phyloP scores from a whole-genome alignment of 2,797 vertebrate genomes.

The Stomatorhinus walkeri region DNA sequence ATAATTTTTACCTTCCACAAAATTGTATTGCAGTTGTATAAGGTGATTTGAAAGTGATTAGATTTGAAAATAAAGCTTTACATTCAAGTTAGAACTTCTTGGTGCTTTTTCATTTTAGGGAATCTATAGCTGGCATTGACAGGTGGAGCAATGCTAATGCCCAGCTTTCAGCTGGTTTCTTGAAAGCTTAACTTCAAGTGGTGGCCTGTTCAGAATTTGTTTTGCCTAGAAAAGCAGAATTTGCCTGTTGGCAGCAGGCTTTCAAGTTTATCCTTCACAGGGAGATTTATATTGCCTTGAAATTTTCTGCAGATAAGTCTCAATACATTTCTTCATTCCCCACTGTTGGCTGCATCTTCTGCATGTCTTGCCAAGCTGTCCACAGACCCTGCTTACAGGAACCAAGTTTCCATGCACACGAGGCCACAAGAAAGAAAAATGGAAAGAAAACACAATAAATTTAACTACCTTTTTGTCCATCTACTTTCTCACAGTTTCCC shows the following conservation, averaged over 20 bases:
- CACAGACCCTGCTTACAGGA: neutral
- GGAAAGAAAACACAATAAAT: neutral
- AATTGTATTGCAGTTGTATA: neutral
- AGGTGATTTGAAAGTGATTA: neutral
- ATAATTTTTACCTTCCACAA: neutral
- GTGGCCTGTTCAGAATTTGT: neutral
- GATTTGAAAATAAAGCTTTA: neutral
- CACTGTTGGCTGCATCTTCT: neutral
- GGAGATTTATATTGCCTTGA: neutral
- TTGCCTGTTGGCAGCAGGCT: neutral
- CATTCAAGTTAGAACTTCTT: neutral
- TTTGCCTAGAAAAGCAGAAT: neutral
- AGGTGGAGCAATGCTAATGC: neutral
- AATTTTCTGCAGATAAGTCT: neutral
- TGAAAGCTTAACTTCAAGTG: neutral
- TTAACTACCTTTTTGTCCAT: neutral
- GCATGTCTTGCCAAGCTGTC: neutral
- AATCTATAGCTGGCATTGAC: neutral
- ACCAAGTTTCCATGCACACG: neutral
- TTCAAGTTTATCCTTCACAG: neutral
- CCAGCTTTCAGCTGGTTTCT: neutral
- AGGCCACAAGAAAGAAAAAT: neutral
- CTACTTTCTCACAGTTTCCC: neutral
- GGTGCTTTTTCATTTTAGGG: neutral
- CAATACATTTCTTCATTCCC: neutral